Base-by-base conservation (phyloP, 2,113 vertebrate genomes). In the Sisor rabdophorus region DNA sequence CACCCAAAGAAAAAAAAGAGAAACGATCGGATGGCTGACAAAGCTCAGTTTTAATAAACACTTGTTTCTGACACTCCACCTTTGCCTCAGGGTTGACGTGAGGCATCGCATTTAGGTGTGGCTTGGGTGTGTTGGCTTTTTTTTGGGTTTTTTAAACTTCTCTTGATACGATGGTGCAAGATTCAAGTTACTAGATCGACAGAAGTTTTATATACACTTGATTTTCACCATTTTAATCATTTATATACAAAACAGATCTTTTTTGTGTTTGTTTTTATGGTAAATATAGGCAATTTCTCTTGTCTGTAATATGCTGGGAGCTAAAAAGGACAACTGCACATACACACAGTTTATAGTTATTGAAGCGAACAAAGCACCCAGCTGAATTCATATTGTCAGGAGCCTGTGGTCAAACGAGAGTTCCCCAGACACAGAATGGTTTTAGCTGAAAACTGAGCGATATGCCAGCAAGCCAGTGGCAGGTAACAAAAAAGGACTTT, bases 351-450 rank as follows among this genome's bases (percentile, higher is more conserved):
- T 81, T 75, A 80, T 76, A 67, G 72, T 65, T 67, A 61, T 75
- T 48, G 26, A 63, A 75, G 65, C 58, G 68, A 56, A 48, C 26
- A 17, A 17, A 64, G 40, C 11, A 47, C 40, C 68, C 80, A 80
- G 78, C 76, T 82, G 83, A 80, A 75, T 69, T 74, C 60, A 26
- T 71, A 59, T 55, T 75, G 56, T 54, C 68, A 56, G 74, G 60
- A 78, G 80, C 55, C 71, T 80, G 60, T 77, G 72, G 79, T 76
- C 78, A 72, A 60, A 11, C 8, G 60, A 78, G 76, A n/a, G 68
- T 28, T 83, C 75, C 81, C 78, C 26, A 68, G 79, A 80, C 60
- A 10, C 54, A 22, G n/a, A 47, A 69, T 56, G 15, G 72, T 53
- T 79, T 83, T 79, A 73, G 60, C 72, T 60, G 26, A 12, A 72